phyloP scores from a whole-genome alignment of 2,888 invertebrate genomes.

The Trilocha varians region DNA sequence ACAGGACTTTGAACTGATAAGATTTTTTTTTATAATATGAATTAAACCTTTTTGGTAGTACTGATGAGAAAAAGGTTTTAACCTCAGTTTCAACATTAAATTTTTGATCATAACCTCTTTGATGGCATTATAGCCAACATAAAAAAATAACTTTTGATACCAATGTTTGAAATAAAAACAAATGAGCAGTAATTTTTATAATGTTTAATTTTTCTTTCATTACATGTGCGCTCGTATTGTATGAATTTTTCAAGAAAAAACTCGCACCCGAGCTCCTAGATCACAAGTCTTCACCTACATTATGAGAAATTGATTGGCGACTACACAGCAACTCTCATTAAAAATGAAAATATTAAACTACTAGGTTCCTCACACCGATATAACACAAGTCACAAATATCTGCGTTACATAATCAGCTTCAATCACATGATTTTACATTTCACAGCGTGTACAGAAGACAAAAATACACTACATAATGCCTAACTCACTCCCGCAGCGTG shows the following conservation, averaged over 20 bases:
- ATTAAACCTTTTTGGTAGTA: too few species aligned
- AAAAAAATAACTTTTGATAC: not conserved
- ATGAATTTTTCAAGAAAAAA: constrained; percentile 61
- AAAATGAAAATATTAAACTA: constrained; percentile 32
- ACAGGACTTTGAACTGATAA: not conserved
- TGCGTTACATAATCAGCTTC: constrained; percentile 54
- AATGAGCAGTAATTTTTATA: constrained; percentile 2
- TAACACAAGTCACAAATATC: constrained; percentile 35
- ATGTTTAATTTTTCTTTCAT: constrained; percentile 34
- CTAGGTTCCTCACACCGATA: constrained; percentile 34
- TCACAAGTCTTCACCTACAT: constrained; percentile 21
- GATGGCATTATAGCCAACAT: not conserved
- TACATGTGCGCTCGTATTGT: constrained; percentile 36
- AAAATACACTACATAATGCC: constrained; percentile 17
- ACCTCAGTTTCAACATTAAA: too few species aligned
- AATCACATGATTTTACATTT: constrained; percentile 55
- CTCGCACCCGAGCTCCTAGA: constrained; percentile 40
- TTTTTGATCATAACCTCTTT: not conserved
- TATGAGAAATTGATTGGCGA: constrained; percentile 19
- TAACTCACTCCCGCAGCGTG: constrained; percentile 25
- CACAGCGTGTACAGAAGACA: constrained; percentile 29
- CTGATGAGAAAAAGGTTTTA: too few species aligned
- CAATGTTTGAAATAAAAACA: not conserved
- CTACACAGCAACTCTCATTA: constrained; percentile 30
- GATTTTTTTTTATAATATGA: not conserved